These are phyloP conservation scores for Mechanitis mazaeus DNA, from an alignment of 2,888 invertebrate genomes.

Conservation along the genomic window DNA sequence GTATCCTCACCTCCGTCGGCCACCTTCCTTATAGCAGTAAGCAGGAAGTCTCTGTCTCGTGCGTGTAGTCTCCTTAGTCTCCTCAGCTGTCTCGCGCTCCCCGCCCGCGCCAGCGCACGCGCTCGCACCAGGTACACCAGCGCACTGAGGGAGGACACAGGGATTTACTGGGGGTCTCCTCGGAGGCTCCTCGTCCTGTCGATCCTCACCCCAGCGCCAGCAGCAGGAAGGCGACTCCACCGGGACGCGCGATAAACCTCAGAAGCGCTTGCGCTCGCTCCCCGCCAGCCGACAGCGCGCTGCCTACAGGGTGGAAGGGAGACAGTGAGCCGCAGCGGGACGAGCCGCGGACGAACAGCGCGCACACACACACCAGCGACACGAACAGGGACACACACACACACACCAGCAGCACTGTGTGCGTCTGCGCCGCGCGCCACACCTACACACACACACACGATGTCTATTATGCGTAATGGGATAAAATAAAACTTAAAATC, in stretches of 20 bases:
- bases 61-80: conserved; percentile 81
- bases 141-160: conserved; percentile 55
- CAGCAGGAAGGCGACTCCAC: conserved; percentile 77
- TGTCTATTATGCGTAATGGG: too few relatives aligned
- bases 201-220: conserved; percentile 75
- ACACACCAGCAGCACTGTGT: conserved; percentile 83
- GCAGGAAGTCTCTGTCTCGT: conserved; percentile 82
- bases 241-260: conserved; percentile 75
- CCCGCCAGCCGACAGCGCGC: conserved; percentile 69
- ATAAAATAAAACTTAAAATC: too few relatives aligned
- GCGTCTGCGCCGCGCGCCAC: conserved; percentile 82
- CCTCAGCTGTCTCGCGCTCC: conserved; percentile 78
- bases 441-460: conserved; percentile 42
- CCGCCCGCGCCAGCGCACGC: conserved; percentile 76
- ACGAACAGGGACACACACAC: conserved; percentile 80
- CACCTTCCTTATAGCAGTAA: conserved; percentile 77
- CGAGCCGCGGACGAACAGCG: conserved; percentile 78
- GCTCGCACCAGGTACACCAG: conserved; percentile 80
- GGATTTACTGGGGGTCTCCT: not conserved
- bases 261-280: conserved; percentile 70
- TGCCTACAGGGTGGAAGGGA: conserved; percentile 71
- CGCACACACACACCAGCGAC: conserved; percentile 78
- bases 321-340: conserved; percentile 80
- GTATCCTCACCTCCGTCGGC: conserved; percentile 72
- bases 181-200: too few relatives aligned